These are phyloP conservation scores for Ginglymostoma cirratum DNA, from an alignment of 2,113 vertebrate species.

Conservation along the genomic window DNA sequence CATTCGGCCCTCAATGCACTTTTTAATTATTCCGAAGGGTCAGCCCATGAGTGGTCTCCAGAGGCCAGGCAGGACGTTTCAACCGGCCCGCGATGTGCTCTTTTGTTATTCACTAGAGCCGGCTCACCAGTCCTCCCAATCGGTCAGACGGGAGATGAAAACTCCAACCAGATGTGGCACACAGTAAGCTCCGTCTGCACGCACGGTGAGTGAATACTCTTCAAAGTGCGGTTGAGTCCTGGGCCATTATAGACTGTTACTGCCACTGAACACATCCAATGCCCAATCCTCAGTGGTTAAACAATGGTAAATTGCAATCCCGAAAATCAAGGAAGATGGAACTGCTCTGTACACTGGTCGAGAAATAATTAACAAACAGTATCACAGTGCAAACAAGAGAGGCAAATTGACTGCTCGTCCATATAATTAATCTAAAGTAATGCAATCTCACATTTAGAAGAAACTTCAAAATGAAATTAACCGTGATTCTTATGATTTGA, in stretches of 20 bases:
- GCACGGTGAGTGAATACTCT: conserved; percentile 38
- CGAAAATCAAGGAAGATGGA: neutral
- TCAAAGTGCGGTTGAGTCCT: conserved; percentile 34
- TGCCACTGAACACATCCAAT: conserved; percentile 24
- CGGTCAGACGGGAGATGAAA: conserved; percentile 37
- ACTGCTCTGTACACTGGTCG: neutral
- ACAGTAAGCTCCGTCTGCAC: conserved; percentile 38
- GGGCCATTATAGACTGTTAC: conserved; percentile 25
- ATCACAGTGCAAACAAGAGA: neutral
- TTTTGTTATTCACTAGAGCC: conserved; percentile 37
- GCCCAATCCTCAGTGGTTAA: neutral
- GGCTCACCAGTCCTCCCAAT: conserved; percentile 37
- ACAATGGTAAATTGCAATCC: neutral
- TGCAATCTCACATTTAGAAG: neutral
- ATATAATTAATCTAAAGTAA: conserved; percentile 6
- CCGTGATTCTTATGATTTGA: neutral
- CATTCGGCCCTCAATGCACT: conserved; percentile 38
- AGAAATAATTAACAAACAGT: neutral
- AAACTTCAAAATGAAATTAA: neutral
- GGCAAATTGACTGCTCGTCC: neutral
- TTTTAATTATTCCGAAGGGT: conserved; percentile 38
- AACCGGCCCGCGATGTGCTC: conserved; percentile 36
- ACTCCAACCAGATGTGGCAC: conserved; percentile 38
- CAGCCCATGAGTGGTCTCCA: conserved; percentile 37
- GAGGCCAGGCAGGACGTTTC: conserved; percentile 38